Evolutionary conservation across 1,140 invertebrate genomes (phyloP), one percentile per base, ranked within the genome.

Genomic region (Diachasmimorpha longicaudata): DNA sequence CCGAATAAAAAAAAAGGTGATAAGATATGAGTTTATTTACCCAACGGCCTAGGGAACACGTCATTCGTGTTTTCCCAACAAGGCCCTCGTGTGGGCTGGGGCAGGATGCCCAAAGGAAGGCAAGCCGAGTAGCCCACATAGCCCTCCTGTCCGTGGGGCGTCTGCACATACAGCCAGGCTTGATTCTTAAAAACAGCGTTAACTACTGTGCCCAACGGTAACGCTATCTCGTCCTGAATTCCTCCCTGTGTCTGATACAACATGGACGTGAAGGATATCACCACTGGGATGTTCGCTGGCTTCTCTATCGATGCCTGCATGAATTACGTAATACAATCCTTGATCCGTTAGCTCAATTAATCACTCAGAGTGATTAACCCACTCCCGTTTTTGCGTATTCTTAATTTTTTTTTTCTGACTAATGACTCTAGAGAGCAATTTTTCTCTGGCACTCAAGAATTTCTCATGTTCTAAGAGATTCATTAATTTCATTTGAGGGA

Each of bases 141-240:
- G 0, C 94, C 94, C 83, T 96, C 94, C 74, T 95, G 92, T 0
- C 91, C 93, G 77, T 94, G 93, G 1, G 94, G 93, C 0, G 95
- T 96, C 83, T 95, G 94, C 0, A 94, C 94, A 80, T 95, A 96
- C 1, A 96, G 84, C 95, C 95, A 96, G 78, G 92, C 91, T 78
- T 94, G 92, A 79, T 94, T 95, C 85, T 95, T 95, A 84, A 95
- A 96, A 6, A 96, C 92, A 0, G 94, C 95, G 83, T 96, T 96
- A 0, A 96, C 94, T 3, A 96, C 94, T 84, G 95, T 95, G 9
- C 95, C 95, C 66, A 96, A 86, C 0, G 94, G 94, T 70, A 96
- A 83, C 0, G 91, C 89, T 42, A 94, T 88, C 84, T 95, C 94
- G 21, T 91, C 90, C 82, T 95, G 94, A 67, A 90, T 91, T 19